Evolutionary conservation across 2,888 invertebrate genomes (phyloP).

Genomic region (Harpagoxenus sublaevis): DNA sequence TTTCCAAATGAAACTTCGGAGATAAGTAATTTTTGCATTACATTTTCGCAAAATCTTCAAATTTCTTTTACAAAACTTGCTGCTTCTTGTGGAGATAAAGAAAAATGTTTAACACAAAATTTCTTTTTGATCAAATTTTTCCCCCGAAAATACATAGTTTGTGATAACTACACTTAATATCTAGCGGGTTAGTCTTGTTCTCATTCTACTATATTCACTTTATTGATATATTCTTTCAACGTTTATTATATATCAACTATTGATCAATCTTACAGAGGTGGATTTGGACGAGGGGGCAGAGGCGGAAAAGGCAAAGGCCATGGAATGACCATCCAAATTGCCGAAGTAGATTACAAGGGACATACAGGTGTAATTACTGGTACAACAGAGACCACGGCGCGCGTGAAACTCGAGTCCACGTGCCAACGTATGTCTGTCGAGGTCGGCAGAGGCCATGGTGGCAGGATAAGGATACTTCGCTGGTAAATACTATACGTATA

Average conservation of each 20-base stretch:
- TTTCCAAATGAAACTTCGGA: too few species aligned
- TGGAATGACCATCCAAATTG: slow-evolving; percentile 89
- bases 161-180: too few species aligned
- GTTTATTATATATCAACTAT: slow-evolving; percentile 20
- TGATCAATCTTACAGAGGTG: slow-evolving; percentile 76
- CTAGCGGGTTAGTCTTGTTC: slow-evolving; percentile 87
- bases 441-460: too few species aligned
- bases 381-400: slow-evolving; percentile 97
- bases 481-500: too few species aligned
- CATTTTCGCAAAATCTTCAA: too few species aligned
- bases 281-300: slow-evolving; percentile 86
- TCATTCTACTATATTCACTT: background rate
- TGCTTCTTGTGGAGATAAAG: too few species aligned
- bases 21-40: too few species aligned
- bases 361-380: slow-evolving; percentile 99
- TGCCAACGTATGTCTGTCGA: slow-evolving; percentile 89
- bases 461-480: too few species aligned
- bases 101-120: too few species aligned
- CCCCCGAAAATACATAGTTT: too few species aligned
- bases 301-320: slow-evolving; percentile 87
- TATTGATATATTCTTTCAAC: background rate
- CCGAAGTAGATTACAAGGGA: slow-evolving; percentile 90
- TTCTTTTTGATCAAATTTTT: too few species aligned
- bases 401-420: slow-evolving; percentile 98
- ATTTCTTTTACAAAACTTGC: too few species aligned